These are phyloP conservation scores for Antheraea mylitta DNA, from an alignment of 1,140 invertebrate genomes.

Conservation along the genomic window DNA sequence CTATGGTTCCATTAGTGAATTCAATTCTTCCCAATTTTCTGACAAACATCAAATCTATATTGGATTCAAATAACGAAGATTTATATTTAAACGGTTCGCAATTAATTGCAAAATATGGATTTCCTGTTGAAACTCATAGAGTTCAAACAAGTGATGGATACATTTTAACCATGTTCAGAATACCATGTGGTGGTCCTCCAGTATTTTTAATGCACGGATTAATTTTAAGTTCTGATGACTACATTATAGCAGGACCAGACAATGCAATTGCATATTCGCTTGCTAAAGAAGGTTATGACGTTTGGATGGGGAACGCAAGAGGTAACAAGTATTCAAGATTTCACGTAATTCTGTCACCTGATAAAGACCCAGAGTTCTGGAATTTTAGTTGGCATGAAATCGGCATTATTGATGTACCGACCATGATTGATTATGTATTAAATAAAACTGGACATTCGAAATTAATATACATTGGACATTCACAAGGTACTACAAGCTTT, in stretches of 20 bases:
- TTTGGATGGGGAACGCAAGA: too few species aligned
- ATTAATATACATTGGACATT: too few species aligned
- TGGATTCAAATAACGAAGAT: conserved; percentile 25
- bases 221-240: conserved; percentile 67
- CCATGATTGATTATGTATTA: conserved; percentile 35
- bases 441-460: conserved; percentile 79
- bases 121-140: conserved; percentile 27
- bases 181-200: conserved; percentile 15
- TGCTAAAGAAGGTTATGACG: too few species aligned
- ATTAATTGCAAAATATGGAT: conserved; percentile 35
- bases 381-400: conserved; percentile 72
- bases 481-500: conserved; percentile 65
- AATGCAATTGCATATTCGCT: too few species aligned
- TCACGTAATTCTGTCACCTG: conserved; percentile 60
- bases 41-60: neutral
- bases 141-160: conserved; percentile 37
- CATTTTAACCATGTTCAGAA: neutral
- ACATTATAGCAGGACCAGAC: too few species aligned
- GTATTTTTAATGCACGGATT: conserved; percentile 43
- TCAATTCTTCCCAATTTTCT: too few species aligned
- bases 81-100: conserved; percentile 31
- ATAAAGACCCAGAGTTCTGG: conserved; percentile 67
- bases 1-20: too few species aligned
- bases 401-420: conserved; percentile 60
- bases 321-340: too few species aligned